phyloP scores from a whole-genome alignment of 2,888 invertebrate species.

The Pollenia angustigena region DNA sequence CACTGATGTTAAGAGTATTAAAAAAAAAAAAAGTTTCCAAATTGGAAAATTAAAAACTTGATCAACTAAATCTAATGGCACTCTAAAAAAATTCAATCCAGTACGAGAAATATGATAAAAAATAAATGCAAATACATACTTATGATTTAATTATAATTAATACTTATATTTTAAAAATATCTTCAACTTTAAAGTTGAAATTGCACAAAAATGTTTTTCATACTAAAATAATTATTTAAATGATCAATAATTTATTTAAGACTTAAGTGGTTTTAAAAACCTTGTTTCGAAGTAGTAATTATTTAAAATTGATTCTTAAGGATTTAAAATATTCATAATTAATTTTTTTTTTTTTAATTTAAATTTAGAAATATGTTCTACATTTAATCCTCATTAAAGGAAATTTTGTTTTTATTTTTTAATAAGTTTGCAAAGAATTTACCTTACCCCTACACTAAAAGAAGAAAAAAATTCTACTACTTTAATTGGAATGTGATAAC shows the following conservation, averaged over 20 bases:
- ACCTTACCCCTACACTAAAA: slow-evolving; percentile 43
- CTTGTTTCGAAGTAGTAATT: slow-evolving; percentile 68
- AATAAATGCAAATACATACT: slow-evolving; percentile 17
- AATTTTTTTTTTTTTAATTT: not conserved
- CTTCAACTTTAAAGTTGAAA: slow-evolving; percentile 75
- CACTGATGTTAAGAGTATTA: slow-evolving; percentile 45
- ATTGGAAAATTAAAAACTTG: slow-evolving; percentile 1
- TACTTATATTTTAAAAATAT: slow-evolving; percentile 61
- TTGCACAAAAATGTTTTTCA: slow-evolving; percentile 73
- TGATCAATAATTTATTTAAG: slow-evolving; percentile 54
- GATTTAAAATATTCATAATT: slow-evolving; percentile 48
- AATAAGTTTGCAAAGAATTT: not conserved
- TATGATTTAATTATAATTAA: slow-evolving; percentile 44
- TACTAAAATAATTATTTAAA: slow-evolving; percentile 42
- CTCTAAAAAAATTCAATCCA: slow-evolving; percentile 40
- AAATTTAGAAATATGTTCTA: slow-evolving; percentile 46
- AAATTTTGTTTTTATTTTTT: slow-evolving; percentile 5
- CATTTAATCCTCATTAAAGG: slow-evolving; percentile 27
- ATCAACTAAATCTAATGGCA: slow-evolving; percentile 48
- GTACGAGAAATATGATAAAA: slow-evolving; percentile 7
- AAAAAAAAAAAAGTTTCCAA: slow-evolving; percentile 28
- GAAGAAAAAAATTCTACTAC: slow-evolving; percentile 29
- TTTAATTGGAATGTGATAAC: slow-evolving; percentile 62
- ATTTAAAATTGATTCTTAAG: slow-evolving; percentile 29
- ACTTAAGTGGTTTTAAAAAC: slow-evolving; percentile 74